These are phyloP conservation scores for Orthosia incerta DNA, from an alignment of 2,888 invertebrate genomes.

Conservation along the genomic window DNA sequence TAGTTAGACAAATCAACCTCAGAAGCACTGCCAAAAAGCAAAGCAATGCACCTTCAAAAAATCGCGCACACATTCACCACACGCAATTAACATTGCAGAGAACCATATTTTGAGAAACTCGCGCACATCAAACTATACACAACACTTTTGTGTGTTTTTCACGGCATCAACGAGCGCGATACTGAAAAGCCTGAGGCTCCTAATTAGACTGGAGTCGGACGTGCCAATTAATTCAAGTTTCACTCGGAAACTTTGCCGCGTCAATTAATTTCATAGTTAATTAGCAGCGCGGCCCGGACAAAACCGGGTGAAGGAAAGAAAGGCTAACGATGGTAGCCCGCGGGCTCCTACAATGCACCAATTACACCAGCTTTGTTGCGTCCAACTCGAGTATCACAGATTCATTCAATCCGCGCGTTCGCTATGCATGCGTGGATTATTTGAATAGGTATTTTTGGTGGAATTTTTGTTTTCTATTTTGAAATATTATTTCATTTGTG, in stretches of 20 bases:
- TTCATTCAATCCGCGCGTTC: slow-evolving; percentile 71
- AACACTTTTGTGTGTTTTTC: slow-evolving; percentile 90
- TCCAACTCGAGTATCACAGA: slow-evolving; percentile 75
- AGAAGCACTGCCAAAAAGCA: slow-evolving; percentile 12
- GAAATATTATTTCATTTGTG: not conserved
- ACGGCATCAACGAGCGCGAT: slow-evolving; percentile 87
- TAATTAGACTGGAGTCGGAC: slow-evolving; percentile 91
- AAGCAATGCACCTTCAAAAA: slow-evolving; percentile 34
- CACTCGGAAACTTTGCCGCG: slow-evolving; percentile 91
- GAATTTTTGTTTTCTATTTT: not conserved
- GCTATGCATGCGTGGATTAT: slow-evolving; percentile 13
- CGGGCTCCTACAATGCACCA: slow-evolving; percentile 87
- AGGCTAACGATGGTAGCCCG: slow-evolving; percentile 89
- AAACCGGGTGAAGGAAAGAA: slow-evolving; percentile 88
- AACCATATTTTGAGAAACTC: slow-evolving; percentile 67
- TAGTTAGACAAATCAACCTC: not conserved
- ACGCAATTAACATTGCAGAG: slow-evolving; percentile 72
- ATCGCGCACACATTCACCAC: slow-evolving; percentile 56
- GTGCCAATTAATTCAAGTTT: slow-evolving; percentile 91
- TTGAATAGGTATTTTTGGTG: not conserved
- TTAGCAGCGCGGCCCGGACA: slow-evolving; percentile 87
- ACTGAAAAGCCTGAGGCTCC: slow-evolving; percentile 90
- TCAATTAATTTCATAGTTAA: slow-evolving; percentile 92
- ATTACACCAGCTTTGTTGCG: slow-evolving; percentile 86
- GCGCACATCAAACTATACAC: slow-evolving; percentile 72